Evolutionary conservation across 2,797 vertebrate genomes (phyloP), one percentile per base, ranked within the genome.

Genomic region (Anomalospiza imberbis): DNA sequence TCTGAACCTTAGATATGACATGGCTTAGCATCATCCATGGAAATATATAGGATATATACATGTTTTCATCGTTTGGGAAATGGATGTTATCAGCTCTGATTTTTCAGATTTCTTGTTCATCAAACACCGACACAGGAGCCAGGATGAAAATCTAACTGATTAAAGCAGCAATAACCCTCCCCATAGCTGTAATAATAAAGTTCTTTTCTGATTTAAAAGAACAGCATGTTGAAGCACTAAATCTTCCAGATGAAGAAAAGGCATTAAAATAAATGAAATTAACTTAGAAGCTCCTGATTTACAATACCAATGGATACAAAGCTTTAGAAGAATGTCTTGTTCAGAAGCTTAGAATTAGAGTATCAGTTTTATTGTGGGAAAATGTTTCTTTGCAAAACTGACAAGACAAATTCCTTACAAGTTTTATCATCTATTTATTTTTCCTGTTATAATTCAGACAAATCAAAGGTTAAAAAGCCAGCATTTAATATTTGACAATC

Each of bases 371-470:
- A 78, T 62, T 95, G 81, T 62, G 87, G 78, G 93, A 89, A 87
- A 78, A 21, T 26, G 19, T 58, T 86, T 53, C 66, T 85, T 84
- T 89, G 19, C 44, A 17, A 38, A 89, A 91, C 19, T 50, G 74
- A 91, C 85, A 87, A 77, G 50, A 84, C 53, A 55, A 60, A 93
- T 85, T 95, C 85, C 73, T 85, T 71, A 36, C n/a, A 58, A 47
- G 51, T 88, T 93, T 75, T 73, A 22, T 79, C 19, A 85, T 89
- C 38, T 84, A 9, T 81, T 87, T 95, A 50, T 86, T 91, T 92
- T 82, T 89, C 60, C 61, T 82, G 54, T 57, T 78, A 54, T 5
- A 11, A 72, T 85, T 84, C 38, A 58, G 66, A 47, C 7, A 67
- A 36, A 80, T 67, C 61, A 74, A 58, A 91, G 50, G 42, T 84